Base-by-base conservation (phyloP, 2,797 vertebrate genomes). In the Agapornis canus region DNA sequence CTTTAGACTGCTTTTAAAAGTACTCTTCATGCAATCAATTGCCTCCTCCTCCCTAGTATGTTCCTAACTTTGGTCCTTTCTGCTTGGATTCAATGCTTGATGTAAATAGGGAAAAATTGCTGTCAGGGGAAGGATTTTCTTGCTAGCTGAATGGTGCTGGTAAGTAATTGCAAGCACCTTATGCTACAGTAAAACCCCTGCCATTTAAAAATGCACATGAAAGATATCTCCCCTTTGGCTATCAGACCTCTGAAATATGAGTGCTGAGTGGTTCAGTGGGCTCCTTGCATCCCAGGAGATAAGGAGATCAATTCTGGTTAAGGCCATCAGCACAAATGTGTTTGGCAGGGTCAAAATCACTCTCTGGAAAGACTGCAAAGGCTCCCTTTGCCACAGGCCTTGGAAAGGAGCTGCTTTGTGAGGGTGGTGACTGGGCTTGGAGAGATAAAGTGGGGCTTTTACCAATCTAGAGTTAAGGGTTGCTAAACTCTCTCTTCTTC, bases 221-320 rank as follows among this genome's bases (percentile, higher is more conserved):
- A 85, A 69, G 72, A 11, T 71, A 81, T 61, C 73, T 89, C 78
- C 89, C 86, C 49, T 92, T 72, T 86, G 83, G 90, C 90, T 82
- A 75, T 71, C 73, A 82, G 51, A 29, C 19, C 72, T 81, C 77
- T 86, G 52, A 72, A 90, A 54, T 25, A 42, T 0, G 7, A 93
- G 78, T 0, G 1, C 86, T 76, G 91, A 93, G 84, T 48, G 52
- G 61, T 75, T 94, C 84, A 48, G 49, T 2, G 12, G 88, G 89
- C 80, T 71, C 82, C 54, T 76, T 42, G 65, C 61, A 32, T 86
- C 94, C 89, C 84, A 42, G 79, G 84, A 94, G 92, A 95, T 84
- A 86, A 89, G 70, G 63, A 90, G 82, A 97, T 90, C 94, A 93
- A 88, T 88, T 78, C 84, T 82, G 80, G 84, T 94, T 93, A 93